A percentile compares a stretch with the other conserved stretches of the same genome.
Evolutionary conservation across 1,140 invertebrate genomes (phyloP).

Genomic region (Dermatophagoides farinae): DNA sequence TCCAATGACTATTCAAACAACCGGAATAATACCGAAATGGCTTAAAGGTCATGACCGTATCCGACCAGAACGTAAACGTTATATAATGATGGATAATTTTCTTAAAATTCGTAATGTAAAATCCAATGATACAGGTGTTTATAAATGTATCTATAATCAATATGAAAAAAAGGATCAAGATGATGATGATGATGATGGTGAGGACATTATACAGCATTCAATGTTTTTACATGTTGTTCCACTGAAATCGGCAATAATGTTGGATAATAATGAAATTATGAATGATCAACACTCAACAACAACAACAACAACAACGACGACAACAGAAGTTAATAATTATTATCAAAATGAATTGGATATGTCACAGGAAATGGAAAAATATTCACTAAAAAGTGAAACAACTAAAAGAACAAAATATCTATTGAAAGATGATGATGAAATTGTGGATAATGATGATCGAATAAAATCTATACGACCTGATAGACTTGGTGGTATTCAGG

Average conservation of each 20-base stretch:
- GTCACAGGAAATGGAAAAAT: neutral
- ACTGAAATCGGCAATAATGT: conserved; percentile 15
- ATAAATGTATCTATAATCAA: conserved; percentile 39
- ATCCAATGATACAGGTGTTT: conserved; percentile 51
- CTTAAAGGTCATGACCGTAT: conserved; percentile 15
- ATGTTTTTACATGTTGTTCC: neutral
- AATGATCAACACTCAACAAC: neutral
- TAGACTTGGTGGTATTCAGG: neutral
- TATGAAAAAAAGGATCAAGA: conserved; percentile 25
- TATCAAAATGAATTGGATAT: neutral
- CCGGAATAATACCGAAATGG: conserved; percentile 12
- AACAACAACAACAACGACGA: neutral
- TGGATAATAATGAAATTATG: conserved; percentile 14
- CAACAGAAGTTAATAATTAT: conserved; percentile 9
- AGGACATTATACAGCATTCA: neutral
- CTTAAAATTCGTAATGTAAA: conserved; percentile 54
- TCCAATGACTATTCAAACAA: conserved; percentile 43
- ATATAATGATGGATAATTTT: conserved; percentile 29
- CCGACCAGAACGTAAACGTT: neutral
- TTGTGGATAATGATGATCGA: neutral
- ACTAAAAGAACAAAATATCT: neutral
- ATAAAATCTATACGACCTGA: neutral
- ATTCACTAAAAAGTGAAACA: neutral
- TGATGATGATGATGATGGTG: conserved; percentile 11
- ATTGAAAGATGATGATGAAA: neutral